Conservation (phyloP, 2,113 vertebrate species). For the Myiozetetes cayanensis region DNA sequence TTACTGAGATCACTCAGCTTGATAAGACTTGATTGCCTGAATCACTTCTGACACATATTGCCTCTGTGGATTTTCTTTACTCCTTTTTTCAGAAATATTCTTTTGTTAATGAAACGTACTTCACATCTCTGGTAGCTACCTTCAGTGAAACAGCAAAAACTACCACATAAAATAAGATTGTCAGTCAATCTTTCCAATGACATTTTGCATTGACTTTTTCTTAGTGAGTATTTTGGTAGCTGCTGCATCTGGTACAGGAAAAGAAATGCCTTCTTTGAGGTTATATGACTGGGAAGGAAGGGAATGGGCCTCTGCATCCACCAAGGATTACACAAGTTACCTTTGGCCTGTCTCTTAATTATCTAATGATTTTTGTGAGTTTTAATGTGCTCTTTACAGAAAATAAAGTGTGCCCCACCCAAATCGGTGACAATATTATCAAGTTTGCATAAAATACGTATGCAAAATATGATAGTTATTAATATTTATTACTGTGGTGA, state of each 20-base stretch:
- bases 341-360: neutral
- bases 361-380: neutral
- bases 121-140: constrained; percentile 49
- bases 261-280: neutral
- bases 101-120: constrained; percentile 57
- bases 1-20: neutral
- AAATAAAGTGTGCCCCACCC: neutral
- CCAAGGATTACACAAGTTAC: neutral
- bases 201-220: neutral
- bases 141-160: constrained; percentile 15
- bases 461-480: neutral
- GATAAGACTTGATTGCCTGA: neutral
- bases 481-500: neutral
- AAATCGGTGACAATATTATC: neutral
- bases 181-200: neutral
- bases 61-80: constrained; percentile 29
- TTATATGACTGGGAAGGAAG: neutral
- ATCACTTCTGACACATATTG: constrained; percentile 8
- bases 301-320: neutral
- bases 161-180: neutral
- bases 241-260: neutral
- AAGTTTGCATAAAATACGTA: neutral
- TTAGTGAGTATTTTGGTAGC: neutral
- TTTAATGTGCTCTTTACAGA: neutral
- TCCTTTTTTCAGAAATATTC: constrained; percentile 41